Evolutionary conservation across 2,888 invertebrate species (phyloP).

Genomic region (Noctua comes): DNA sequence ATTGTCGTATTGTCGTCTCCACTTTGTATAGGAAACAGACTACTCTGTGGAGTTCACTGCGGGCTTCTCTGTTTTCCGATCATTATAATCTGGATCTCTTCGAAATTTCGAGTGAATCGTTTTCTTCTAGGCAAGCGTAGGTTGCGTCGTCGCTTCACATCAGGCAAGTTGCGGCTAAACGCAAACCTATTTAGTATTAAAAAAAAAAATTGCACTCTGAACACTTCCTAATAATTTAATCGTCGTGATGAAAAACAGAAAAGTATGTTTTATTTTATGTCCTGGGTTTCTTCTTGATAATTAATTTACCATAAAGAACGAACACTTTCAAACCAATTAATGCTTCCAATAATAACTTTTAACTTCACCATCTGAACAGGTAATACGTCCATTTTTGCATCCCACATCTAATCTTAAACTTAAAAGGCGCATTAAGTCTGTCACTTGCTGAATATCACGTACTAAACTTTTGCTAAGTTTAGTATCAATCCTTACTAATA

Average conservation of each 20-base stretch:
- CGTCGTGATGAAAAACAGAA: background rate
- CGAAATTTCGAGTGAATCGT: no score
- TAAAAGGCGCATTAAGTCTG: constrained; percentile 42
- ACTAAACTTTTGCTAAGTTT: constrained; percentile 33
- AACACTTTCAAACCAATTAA: background rate
- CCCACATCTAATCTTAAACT: constrained; percentile 47
- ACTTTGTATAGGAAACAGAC: no score
- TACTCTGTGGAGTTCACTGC: no score
- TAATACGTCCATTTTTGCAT: constrained; percentile 46
- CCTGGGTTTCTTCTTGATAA: background rate
- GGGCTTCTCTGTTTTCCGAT: no score
- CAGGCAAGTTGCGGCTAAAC: no score
- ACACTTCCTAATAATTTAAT: background rate
- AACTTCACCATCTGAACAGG: constrained; percentile 6
- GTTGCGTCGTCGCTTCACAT: no score
- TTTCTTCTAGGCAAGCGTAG: no score
- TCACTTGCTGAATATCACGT: constrained; percentile 32
- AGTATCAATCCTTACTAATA: constrained; percentile 37
- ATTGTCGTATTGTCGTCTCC: no score
- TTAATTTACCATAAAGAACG: background rate
- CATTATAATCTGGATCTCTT: no score
- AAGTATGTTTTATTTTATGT: background rate
- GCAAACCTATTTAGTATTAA: no score
- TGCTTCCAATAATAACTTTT: constrained; percentile 4
- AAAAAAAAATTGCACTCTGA: no score